phyloP scores from a whole-genome alignment of 2,888 invertebrate genomes.

The Drosophila helvetica region DNA sequence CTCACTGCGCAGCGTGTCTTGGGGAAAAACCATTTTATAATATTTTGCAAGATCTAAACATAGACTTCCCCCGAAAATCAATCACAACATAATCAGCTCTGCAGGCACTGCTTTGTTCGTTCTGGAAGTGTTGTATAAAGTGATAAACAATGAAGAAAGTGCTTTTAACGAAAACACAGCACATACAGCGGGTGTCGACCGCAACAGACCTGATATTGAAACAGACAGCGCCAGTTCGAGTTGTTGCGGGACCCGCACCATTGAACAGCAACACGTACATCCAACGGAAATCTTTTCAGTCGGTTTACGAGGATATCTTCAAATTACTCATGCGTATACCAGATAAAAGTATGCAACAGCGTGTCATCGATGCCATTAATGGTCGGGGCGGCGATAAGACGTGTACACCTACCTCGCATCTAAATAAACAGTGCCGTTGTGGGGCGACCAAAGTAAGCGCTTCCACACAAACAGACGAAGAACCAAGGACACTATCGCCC shows the following conservation, averaged over 20 bases:
- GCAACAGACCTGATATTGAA: constrained; percentile 5
- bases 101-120: not conserved
- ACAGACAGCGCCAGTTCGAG: constrained; percentile 16
- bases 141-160: constrained; percentile 65
- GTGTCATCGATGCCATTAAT: constrained; percentile 81
- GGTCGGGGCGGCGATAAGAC: constrained; percentile 59
- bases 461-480: constrained; percentile 62
- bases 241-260: constrained; percentile 35
- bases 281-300: constrained; percentile 70
- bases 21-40: constrained; percentile 66
- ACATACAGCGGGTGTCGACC: constrained; percentile 26
- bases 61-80: constrained; percentile 39
- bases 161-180: constrained; percentile 60
- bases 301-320: constrained; percentile 76
- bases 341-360: constrained; percentile 76
- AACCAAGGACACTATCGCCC: not conserved
- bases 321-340: constrained; percentile 76
- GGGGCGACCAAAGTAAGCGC: constrained; percentile 37
- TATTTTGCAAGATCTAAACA: constrained; percentile 29
- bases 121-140: not conserved
- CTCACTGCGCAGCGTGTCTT: constrained; percentile 42
- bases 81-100: not conserved
- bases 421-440: constrained; percentile 53
- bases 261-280: constrained; percentile 55
- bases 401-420: constrained; percentile 46